These are phyloP conservation scores for Anadara kagoshimensis DNA, from an alignment of 1,140 invertebrate species.

Conservation along the genomic window DNA sequence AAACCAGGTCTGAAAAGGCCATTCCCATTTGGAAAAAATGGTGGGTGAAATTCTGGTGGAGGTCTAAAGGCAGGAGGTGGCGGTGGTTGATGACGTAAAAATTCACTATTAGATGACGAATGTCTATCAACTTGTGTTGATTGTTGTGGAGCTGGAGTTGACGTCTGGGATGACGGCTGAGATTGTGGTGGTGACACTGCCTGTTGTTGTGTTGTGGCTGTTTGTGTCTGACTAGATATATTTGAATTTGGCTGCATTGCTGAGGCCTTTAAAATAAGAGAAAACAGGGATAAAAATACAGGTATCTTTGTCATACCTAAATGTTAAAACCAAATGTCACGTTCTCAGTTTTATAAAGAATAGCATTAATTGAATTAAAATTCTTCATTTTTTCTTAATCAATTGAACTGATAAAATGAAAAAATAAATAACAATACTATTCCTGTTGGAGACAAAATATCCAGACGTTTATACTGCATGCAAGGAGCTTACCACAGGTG, in stretches of 20 bases:
- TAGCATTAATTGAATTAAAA: too few relatives aligned
- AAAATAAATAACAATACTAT: too few relatives aligned
- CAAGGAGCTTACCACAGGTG: too few relatives aligned
- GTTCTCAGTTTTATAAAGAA: too few relatives aligned
- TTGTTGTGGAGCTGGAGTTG: conserved; percentile 55
- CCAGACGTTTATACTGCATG: too few relatives aligned
- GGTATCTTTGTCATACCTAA: too few relatives aligned
- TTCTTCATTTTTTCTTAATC: not conserved
- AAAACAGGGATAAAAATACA: conserved; percentile 8
- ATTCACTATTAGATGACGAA: conserved; percentile 60
- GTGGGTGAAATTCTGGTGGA: conserved; percentile 66
- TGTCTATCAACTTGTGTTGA: conserved; percentile 55
- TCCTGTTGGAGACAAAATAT: too few relatives aligned
- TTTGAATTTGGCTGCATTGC: conserved; percentile 47
- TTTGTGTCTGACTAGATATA: conserved; percentile 13
- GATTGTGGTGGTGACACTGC: conserved; percentile 41
- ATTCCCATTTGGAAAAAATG: conserved; percentile 71
- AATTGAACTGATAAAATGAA: too few relatives aligned
- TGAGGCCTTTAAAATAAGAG: conserved; percentile 50
- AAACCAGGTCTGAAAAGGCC: conserved; percentile 68
- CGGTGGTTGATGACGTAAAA: conserved; percentile 61
- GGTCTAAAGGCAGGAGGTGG: conserved; percentile 62
- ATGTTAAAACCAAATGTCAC: too few relatives aligned
- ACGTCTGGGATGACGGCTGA: conserved; percentile 40
- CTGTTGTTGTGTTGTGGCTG: conserved; percentile 45